Evolutionary conservation across 35 echinoderm and acorn worm species (phyloP).

Genomic region (Diadema setosum): DNA sequence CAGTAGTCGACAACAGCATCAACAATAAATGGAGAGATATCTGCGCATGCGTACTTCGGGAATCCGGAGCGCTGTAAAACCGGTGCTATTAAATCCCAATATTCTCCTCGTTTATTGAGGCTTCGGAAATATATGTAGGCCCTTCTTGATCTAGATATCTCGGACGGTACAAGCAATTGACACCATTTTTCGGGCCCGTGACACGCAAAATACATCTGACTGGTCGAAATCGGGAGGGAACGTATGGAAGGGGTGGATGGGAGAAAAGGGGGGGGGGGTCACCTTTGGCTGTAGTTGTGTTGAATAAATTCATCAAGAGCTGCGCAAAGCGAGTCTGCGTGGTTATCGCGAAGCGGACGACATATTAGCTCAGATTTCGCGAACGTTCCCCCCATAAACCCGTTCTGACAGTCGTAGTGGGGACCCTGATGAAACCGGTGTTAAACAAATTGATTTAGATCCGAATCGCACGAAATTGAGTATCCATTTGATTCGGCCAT

Average conservation of each 20-base stretch:
- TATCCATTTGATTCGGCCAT: background rate
- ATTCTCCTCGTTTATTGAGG: background rate
- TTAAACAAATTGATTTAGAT: slow-evolving; percentile 17
- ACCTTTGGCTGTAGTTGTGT: background rate
- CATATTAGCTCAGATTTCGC: background rate
- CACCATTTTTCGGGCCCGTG: background rate
- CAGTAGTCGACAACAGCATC: too few species aligned
- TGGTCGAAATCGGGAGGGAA: background rate
- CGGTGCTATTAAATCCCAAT: background rate
- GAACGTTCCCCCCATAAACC: background rate
- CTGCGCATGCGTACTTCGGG: too few species aligned
- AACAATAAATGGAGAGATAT: too few species aligned
- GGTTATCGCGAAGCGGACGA: background rate
- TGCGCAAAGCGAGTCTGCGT: background rate
- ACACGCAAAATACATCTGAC: background rate
- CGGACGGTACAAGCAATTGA: background rate
- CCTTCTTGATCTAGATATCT: background rate
- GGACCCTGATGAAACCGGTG: background rate
- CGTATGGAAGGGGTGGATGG: background rate
- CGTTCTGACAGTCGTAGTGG: background rate
- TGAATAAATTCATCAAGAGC: background rate
- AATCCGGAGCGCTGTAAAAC: too few species aligned
- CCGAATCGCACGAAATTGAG: background rate
- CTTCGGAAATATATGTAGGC: background rate
- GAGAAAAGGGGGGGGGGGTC: background rate